Percentiles rank a stretch among this genome's conserved stretches.
phyloP scores from a whole-genome alignment of 1,140 invertebrate species.

The Wiebesia pumilae region DNA sequence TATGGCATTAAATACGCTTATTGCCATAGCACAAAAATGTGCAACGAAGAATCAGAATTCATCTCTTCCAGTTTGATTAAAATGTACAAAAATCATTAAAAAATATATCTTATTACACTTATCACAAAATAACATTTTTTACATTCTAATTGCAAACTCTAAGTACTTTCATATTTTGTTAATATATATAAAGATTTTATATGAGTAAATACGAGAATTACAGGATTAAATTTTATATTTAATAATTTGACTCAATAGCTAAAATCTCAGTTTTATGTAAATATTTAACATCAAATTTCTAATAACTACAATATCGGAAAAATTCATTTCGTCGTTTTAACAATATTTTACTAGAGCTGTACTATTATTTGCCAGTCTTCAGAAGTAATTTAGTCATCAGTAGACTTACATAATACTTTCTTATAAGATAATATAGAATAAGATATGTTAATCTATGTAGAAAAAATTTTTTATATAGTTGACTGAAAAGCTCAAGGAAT shows the following conservation, averaged over 20 bases:
- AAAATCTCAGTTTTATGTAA: background rate
- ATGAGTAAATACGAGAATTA: no score
- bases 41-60: background rate
- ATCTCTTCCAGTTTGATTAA: background rate
- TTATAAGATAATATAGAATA: no score
- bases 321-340: background rate
- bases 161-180: no score
- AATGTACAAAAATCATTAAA: background rate
- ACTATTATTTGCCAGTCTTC: background rate
- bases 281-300: background rate
- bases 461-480: no score
- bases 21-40: background rate
- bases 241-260: background rate
- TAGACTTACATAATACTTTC: background rate
- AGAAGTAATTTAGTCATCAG: background rate
- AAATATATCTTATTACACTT: background rate
- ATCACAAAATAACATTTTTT: background rate
- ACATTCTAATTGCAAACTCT: no score
- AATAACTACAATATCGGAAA: background rate
- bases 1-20: background rate
- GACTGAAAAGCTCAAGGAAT: no score
- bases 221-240: no score
- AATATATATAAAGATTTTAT: no score
- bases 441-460: no score
- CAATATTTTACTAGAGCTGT: background rate